These are phyloP conservation scores for Aurelia aurita DNA, from an alignment of 30 jellyfish, hydroid and myxozoan genomes.

Conservation along the genomic window DNA sequence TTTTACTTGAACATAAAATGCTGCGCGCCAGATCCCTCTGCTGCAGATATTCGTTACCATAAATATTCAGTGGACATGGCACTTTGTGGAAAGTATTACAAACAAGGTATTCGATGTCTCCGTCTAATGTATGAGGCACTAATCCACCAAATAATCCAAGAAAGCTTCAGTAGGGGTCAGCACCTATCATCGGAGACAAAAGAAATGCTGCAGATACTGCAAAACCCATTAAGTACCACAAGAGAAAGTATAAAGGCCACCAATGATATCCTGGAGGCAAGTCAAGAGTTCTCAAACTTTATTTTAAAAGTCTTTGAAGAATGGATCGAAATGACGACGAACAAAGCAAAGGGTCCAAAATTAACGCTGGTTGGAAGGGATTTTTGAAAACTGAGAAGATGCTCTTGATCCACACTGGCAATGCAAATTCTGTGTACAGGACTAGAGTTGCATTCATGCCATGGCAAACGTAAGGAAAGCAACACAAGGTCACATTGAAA, in stretches of 20 bases:
- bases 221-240: slow-evolving; percentile 42
- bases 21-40: too few species aligned
- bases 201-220: slow-evolving; percentile 40
- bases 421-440: slow-evolving; percentile 35
- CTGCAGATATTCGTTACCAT: slow-evolving; percentile 15
- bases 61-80: slow-evolving; percentile 27
- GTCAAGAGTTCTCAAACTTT: slow-evolving; percentile 54
- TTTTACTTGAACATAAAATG: too few species aligned
- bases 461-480: slow-evolving; percentile 30
- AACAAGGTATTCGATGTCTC: slow-evolving; percentile 21
- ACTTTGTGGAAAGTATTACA: slow-evolving; percentile 30
- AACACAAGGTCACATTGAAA: slow-evolving; percentile 35
- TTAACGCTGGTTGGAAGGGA: slow-evolving; percentile 48
- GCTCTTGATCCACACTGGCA: slow-evolving; percentile 31
- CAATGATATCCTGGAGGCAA: slow-evolving; percentile 46
- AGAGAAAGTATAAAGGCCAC: slow-evolving; percentile 41
- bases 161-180: slow-evolving; percentile 19
- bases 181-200: slow-evolving; percentile 37
- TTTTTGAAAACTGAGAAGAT: slow-evolving; percentile 29
- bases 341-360: slow-evolving; percentile 61
- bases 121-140: slow-evolving; percentile 46
- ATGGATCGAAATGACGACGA: slow-evolving; percentile 52
- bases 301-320: slow-evolving; percentile 33
- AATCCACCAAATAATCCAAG: slow-evolving; percentile 12
- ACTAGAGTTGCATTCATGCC: slow-evolving; percentile 49